A percentile compares a stretch with the other conserved stretches of the same genome.
phyloP scores from a whole-genome alignment of 2,888 invertebrate genomes.

The Drosophila pseudotakahashii region DNA sequence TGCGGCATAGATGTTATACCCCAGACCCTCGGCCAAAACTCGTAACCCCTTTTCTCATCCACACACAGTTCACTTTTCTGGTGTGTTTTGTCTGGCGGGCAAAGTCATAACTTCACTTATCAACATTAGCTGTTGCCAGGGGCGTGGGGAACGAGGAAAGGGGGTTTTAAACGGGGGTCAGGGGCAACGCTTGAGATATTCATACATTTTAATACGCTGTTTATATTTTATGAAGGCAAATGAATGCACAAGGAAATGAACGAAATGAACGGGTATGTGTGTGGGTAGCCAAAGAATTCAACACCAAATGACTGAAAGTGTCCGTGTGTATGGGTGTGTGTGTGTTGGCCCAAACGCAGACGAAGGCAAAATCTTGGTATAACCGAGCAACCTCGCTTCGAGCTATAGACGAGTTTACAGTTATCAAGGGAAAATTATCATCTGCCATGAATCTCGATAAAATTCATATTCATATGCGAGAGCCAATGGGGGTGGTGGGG shows the following conservation, averaged over 20 bases:
- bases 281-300: slow-evolving; percentile 67
- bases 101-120: slow-evolving; percentile 81
- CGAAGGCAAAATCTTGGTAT: slow-evolving; percentile 35
- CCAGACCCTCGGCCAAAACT: not conserved
- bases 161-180: not conserved
- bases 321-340: slow-evolving; percentile 22
- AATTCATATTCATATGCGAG: slow-evolving; percentile 79
- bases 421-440: slow-evolving; percentile 84
- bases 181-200: slow-evolving; percentile 70
- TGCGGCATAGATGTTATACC: not conserved
- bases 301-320: slow-evolving; percentile 60
- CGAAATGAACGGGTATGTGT: not conserved
- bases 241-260: slow-evolving; percentile 80
- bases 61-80: not conserved
- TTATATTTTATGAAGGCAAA: slow-evolving; percentile 82
- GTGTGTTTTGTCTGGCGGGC: slow-evolving; percentile 63
- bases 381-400: slow-evolving; percentile 80
- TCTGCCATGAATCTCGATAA: slow-evolving; percentile 81
- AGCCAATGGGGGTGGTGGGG: slow-evolving; percentile 18
- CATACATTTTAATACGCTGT: slow-evolving; percentile 81
- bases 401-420: slow-evolving; percentile 83
- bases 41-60: not conserved
- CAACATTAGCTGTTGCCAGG: slow-evolving; percentile 76
- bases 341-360: slow-evolving; percentile 33
- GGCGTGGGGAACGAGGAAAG: not conserved